Base-by-base conservation (phyloP, 2,888 invertebrate genomes). In the Chalcis sispes region DNA sequence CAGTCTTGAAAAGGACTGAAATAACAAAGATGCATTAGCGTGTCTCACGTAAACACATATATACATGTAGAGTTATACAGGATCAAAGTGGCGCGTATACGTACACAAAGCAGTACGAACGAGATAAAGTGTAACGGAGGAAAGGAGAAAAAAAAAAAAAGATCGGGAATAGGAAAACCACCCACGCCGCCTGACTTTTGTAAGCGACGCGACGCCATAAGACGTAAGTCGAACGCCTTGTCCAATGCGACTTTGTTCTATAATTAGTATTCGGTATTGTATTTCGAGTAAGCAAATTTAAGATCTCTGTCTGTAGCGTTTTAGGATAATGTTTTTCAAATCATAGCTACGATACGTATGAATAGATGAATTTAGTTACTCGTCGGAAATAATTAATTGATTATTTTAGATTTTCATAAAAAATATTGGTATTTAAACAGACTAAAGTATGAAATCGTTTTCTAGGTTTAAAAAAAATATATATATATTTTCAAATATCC, bases 11-110 rank as follows among this genome's bases (percentile, higher is more conserved):
- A 83, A 84, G 84, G 84, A 85, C 85, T 83, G 84, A 85, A 87
- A 87, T 85, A 87, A 85, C 86, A 83, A 82, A 83, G 84, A 85
- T 83, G 86, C 85, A 86, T 87, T 86, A 86, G 85, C 84, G 83
- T 80, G 81, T 83, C 67, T 59, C 81, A 82, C 42, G 2, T 13
- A 4, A 13, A 42, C 42, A 8, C 36, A 36, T 46, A 46, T 46
- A 46, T 15, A 20, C 29, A 25, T 40, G 13, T 20, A 42, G 3
- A n/a, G 40, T 25, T 40, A n/a, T 58, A 40, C 59, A 83, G 77
- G 79, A 86, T 85, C 83, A 85, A 86, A 85, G 83, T 84, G 82
- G 78, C 82, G 77, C 78, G 76, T 77, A 80, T 79, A 79, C 79
- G 75, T 77, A 80, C 78, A 79, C 79, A 67, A 48, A 52, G 52